Percentiles rank a stretch among this genome's conserved stretches.
Conservation (phyloP, 2,888 invertebrate genomes). For the Rugalucina vietnamica region DNA sequence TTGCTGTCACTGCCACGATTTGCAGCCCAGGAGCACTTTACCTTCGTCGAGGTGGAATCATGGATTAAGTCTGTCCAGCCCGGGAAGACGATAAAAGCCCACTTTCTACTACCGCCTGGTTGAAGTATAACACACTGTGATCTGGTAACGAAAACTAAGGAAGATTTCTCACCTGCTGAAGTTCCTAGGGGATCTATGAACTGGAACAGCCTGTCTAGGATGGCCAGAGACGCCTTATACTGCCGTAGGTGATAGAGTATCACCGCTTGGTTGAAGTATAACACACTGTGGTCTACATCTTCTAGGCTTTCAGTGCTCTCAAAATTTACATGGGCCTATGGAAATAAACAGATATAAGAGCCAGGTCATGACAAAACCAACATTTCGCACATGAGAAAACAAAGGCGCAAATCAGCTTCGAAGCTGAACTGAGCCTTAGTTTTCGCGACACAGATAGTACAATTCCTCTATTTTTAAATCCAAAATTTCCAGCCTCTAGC, state of each 20-base stretch:
- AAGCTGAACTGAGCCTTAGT: no score
- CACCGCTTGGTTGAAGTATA: conserved; percentile 92
- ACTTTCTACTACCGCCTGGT: conserved; percentile 91
- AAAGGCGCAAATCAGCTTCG: no score
- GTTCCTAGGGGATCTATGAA: conserved; percentile 89
- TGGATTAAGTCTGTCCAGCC: no score
- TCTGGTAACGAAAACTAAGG: conserved; percentile 84
- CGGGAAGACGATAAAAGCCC: no score
- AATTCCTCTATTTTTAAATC: no score
- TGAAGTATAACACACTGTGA: conserved; percentile 89
- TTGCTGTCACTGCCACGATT: conserved; percentile 88
- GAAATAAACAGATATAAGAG: no score
- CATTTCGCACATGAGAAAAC: no score
- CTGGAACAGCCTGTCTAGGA: conserved; percentile 87
- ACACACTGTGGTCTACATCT: conserved; percentile 88
- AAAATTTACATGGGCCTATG: conserved; percentile 82
- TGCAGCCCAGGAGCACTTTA: no score
- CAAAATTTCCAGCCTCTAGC: no score
- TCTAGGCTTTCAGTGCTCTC: conserved; percentile 86
- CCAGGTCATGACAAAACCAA: no score
- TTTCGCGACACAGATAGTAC: no score
- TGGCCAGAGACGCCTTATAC: conserved; percentile 88
- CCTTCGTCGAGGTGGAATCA: no score
- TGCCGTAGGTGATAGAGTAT: conserved; percentile 91
- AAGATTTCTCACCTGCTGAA: conserved; percentile 45